These are phyloP conservation scores for Centropus bengalensis DNA, from an alignment of 2,113 vertebrate species.

Conservation along the genomic window DNA sequence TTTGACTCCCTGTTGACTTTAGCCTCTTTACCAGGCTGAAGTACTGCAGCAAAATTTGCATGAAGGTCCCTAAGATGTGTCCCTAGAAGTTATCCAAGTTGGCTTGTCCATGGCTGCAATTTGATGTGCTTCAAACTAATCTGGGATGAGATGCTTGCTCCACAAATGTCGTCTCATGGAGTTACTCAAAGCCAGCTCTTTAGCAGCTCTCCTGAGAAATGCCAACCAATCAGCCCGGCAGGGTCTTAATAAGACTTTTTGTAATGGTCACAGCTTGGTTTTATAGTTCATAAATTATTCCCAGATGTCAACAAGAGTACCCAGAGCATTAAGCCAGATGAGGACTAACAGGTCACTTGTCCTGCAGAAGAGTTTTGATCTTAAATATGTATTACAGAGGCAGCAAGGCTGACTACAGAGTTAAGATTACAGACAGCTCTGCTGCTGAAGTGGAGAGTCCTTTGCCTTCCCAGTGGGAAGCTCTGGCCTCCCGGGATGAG, in stretches of 20 bases:
- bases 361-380: slow-evolving; percentile 71
- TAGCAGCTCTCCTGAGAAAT: neutral
- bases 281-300: slow-evolving; percentile 73
- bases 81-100: neutral
- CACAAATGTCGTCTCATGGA: neutral
- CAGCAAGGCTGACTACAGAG: neutral
- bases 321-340: slow-evolving; percentile 64
- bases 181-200: neutral
- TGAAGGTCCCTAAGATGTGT: neutral
- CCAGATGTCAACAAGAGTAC: slow-evolving; percentile 71
- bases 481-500: neutral
- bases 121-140: neutral
- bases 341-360: slow-evolving; percentile 41
- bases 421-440: neutral
- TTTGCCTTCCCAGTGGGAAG: neutral
- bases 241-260: slow-evolving; percentile 61
- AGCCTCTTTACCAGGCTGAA: neutral
- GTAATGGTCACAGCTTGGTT: slow-evolving; percentile 68
- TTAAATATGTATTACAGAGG: slow-evolving; percentile 42
- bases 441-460: neutral
- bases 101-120: fast-evolving
- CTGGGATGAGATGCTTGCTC: neutral
- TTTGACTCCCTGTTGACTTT: neutral
- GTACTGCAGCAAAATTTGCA: neutral
- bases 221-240: neutral